These are phyloP conservation scores for Hirtodrosophila histrioides DNA, from an alignment of 2,888 invertebrate genomes.

Conservation along the genomic window DNA sequence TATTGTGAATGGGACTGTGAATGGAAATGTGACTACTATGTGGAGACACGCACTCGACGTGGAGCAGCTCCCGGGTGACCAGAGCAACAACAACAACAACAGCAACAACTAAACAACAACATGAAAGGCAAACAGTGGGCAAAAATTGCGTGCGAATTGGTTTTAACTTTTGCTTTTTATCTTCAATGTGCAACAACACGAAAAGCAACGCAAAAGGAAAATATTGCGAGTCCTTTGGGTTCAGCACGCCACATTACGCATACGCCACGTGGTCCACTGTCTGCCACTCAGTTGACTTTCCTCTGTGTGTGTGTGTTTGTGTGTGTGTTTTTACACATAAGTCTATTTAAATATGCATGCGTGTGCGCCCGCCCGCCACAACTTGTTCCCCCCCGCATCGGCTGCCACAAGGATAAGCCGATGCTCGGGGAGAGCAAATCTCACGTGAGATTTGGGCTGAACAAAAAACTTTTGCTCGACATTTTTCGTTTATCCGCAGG, in stretches of 20 bases:
- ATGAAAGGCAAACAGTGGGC: constrained; percentile 46
- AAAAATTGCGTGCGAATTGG: constrained; percentile 79
- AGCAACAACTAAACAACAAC: constrained; percentile 8
- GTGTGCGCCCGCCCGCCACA: constrained; percentile 17
- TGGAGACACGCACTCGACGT: constrained; percentile 54
- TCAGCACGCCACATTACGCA: constrained; percentile 67
- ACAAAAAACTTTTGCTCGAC: constrained; percentile 60
- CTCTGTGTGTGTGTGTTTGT: not conserved
- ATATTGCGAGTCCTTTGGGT: constrained; percentile 57
- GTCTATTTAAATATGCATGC: constrained; percentile 28
- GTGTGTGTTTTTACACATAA: constrained; percentile 3
- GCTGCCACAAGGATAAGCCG: constrained; percentile 18
- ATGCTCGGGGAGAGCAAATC: constrained; percentile 49
- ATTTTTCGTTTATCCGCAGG: constrained; percentile 72
- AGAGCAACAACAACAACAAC: constrained; percentile 38
- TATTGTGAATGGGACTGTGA: not conserved
- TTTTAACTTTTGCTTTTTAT: constrained; percentile 80
- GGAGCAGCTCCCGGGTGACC: constrained; percentile 48
- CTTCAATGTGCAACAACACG: constrained; percentile 74
- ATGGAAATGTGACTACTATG: constrained; percentile 17
- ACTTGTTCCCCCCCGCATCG: not conserved
- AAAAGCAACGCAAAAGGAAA: constrained; percentile 37
- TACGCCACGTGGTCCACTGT: constrained; percentile 56
- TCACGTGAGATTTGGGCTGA: constrained; percentile 42
- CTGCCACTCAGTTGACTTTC: constrained; percentile 1